phyloP scores from a whole-genome alignment of 2,113 vertebrate genomes.

The Thinocorus orbignyianus region DNA sequence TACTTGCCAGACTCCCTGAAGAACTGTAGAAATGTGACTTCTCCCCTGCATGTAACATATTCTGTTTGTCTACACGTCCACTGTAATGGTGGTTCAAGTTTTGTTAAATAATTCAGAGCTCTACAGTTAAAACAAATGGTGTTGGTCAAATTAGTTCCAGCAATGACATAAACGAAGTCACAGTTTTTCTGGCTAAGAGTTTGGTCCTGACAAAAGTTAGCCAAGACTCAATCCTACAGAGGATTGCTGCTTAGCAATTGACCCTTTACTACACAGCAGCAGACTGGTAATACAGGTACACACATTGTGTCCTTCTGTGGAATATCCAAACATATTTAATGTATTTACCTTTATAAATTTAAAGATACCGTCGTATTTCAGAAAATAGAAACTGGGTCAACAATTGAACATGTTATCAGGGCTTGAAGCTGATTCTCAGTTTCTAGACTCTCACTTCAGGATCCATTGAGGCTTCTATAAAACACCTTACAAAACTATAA shows the following conservation, averaged over 20 bases:
- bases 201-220: not conserved
- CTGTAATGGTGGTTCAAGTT: not conserved
- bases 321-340: not conserved
- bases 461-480: not conserved
- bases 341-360: not conserved
- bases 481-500: not conserved
- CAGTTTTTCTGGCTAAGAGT: not conserved
- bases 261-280: not conserved
- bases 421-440: not conserved
- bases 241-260: not conserved
- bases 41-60: not conserved
- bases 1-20: not conserved
- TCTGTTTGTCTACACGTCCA: not conserved
- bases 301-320: not conserved
- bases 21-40: not conserved
- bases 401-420: not conserved
- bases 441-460: not conserved
- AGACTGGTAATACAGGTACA: not conserved
- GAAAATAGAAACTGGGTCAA: not conserved
- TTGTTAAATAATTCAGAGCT: not conserved
- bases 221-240: not conserved
- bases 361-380: not conserved
- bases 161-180: not conserved
- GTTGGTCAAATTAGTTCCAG: not conserved
- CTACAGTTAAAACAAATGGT: not conserved